A percentile compares a stretch with the other conserved stretches of the same genome.
Conservation (phyloP, 2,888 invertebrate genomes). For the Leucophenga maculata region DNA sequence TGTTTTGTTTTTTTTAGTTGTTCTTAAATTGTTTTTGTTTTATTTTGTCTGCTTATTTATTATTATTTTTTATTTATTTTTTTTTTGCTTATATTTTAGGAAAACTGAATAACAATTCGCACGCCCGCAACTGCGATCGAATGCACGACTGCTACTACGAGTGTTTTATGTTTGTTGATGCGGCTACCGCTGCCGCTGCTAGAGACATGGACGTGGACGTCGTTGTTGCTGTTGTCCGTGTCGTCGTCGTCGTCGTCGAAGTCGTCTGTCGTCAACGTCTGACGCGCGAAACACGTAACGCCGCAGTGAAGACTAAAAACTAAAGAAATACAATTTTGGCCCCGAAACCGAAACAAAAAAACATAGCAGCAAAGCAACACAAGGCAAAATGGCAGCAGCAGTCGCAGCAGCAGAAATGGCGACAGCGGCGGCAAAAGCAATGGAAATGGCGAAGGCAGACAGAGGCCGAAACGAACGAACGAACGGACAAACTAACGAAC, state of each 20-base stretch:
- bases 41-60: constrained; percentile 1
- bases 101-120: constrained; percentile 22
- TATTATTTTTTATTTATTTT: background rate
- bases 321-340: constrained; percentile 56
- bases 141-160: constrained; percentile 20
- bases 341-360: constrained; percentile 55
- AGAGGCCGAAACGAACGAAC: background rate
- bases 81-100: background rate
- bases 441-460: constrained; percentile 8
- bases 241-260: constrained; percentile 13
- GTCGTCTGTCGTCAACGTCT: constrained; percentile 52
- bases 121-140: constrained; percentile 27
- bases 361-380: constrained; percentile 43
- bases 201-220: background rate
- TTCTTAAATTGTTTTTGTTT: constrained; percentile 18
- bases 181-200: constrained; percentile 41
- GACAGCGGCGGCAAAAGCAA: constrained; percentile 5
- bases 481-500: background rate
- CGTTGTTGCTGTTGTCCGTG: constrained; percentile 39
- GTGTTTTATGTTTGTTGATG: constrained; percentile 44
- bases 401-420: background rate
- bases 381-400: constrained; percentile 49
- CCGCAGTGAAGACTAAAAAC: constrained; percentile 70
- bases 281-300: constrained; percentile 73
- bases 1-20: constrained; percentile 14